These are phyloP conservation scores for Leucania comma DNA, from an alignment of 2,888 invertebrate genomes.

Conservation along the genomic window DNA sequence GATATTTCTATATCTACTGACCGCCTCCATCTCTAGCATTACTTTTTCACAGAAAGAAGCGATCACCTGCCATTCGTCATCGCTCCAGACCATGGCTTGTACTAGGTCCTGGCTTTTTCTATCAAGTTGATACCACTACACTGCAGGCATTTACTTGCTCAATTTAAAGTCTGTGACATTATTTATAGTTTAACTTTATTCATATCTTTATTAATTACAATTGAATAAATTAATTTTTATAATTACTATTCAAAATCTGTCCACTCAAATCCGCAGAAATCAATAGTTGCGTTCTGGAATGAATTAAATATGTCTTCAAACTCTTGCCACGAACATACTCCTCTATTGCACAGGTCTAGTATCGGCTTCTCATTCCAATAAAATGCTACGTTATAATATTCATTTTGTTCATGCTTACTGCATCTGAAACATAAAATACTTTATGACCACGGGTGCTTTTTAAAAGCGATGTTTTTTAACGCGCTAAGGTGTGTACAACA, in stretches of 20 bases:
- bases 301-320: conserved; percentile 76
- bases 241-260: too few species aligned
- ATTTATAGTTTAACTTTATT: background rate
- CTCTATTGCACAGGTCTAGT: conserved; percentile 75
- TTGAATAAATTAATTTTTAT: too few species aligned
- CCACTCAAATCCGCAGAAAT: conserved; percentile 68
- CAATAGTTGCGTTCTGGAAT: conserved; percentile 69
- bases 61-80: too few species aligned
- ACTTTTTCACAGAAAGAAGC: too few species aligned
- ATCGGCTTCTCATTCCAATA: conserved; percentile 82
- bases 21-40: too few species aligned
- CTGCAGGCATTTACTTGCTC: too few species aligned
- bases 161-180: background rate
- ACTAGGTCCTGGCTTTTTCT: too few species aligned
- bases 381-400: conserved; percentile 71
- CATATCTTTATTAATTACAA: background rate
- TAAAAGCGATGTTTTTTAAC: background rate
- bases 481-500: too few species aligned
- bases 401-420: conserved; percentile 48
- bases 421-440: conserved; percentile 70
- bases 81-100: too few species aligned
- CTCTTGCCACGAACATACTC: conserved; percentile 81
- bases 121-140: too few species aligned
- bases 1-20: too few species aligned
- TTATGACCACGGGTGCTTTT: too few species aligned